Conservation (phyloP, 2,797 vertebrate genomes). For the Picus viridis region DNA sequence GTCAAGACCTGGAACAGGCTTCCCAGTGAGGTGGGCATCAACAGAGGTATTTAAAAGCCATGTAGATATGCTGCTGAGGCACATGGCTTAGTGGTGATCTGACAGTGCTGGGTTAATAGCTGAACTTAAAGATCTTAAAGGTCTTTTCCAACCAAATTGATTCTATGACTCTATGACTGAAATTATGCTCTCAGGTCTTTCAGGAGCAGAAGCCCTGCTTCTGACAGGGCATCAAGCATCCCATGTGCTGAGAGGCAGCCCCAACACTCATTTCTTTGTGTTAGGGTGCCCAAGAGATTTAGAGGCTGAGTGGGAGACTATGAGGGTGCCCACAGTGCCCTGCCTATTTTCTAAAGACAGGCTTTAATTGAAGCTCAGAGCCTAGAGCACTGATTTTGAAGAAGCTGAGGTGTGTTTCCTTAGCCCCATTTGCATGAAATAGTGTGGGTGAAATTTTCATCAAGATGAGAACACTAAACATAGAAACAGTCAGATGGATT, state of each 20-base stretch:
- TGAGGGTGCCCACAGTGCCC: background rate
- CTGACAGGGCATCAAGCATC: background rate
- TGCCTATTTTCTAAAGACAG: background rate
- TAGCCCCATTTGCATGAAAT: fast-evolving
- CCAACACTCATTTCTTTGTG: background rate
- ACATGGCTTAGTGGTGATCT: too few species aligned
- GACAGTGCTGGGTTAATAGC: too few species aligned
- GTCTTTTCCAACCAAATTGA: too few species aligned
- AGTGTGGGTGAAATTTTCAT: background rate
- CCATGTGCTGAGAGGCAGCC: fast-evolving
- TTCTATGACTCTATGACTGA: background rate
- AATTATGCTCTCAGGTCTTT: background rate
- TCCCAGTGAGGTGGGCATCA: too few species aligned
- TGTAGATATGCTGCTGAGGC: too few species aligned
- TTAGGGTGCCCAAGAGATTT: background rate
- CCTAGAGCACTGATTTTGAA: background rate
- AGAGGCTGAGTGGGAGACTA: background rate
- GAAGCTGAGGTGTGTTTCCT: background rate
- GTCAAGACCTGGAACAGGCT: too few species aligned
- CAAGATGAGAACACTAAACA: background rate
- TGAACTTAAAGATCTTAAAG: too few species aligned
- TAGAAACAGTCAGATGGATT: background rate
- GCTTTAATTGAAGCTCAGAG: background rate
- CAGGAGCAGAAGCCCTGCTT: background rate
- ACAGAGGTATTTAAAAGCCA: too few species aligned